phyloP scores from a whole-genome alignment of 2,888 invertebrate genomes.

The Diarsia mendica region DNA sequence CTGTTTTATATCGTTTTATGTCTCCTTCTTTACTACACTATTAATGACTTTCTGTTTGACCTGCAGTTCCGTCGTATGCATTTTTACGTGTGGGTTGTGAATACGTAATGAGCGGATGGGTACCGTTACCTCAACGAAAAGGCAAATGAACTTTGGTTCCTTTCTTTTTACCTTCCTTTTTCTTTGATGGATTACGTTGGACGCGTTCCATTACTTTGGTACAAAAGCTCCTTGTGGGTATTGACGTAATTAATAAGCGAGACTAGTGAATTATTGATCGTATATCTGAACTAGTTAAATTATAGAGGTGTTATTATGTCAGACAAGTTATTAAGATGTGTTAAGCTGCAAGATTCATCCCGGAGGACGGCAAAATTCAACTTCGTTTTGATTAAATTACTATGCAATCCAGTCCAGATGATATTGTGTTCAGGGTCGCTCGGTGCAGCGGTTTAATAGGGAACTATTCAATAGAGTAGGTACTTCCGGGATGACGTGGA shows the following conservation, averaged over 20 bases:
- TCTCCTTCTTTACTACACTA: constrained; percentile 5
- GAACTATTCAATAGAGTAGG: constrained; percentile 31
- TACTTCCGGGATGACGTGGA: constrained; percentile 25
- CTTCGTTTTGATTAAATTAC: constrained; percentile 7
- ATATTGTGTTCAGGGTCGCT: constrained; percentile 7
- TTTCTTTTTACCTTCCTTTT: constrained; percentile 42
- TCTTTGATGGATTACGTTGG: constrained; percentile 40
- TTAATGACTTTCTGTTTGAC: constrained; percentile 20
- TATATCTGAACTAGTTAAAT: constrained; percentile 1
- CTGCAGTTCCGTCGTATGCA: constrained; percentile 62
- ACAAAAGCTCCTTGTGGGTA: background rate
- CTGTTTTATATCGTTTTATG: constrained; percentile 15
- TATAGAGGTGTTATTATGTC: background rate
- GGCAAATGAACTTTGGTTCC: constrained; percentile 62
- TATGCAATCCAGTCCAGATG: constrained; percentile 16
- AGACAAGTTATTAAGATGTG: background rate
- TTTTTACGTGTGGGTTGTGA: constrained; percentile 63
- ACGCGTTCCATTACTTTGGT: constrained; percentile 4
- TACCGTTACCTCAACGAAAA: constrained; percentile 63
- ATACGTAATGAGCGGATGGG: constrained; percentile 59
- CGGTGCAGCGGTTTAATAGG: constrained; percentile 14
- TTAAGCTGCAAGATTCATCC: background rate
- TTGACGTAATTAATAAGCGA: constrained; percentile 17
- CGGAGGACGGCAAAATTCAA: constrained; percentile 3
- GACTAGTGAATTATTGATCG: constrained; percentile 1